A percentile compares a stretch with the other conserved stretches of the same genome.
phyloP scores from a whole-genome alignment of 2,888 invertebrate genomes.

The Dorcus parallelipipedus region DNA sequence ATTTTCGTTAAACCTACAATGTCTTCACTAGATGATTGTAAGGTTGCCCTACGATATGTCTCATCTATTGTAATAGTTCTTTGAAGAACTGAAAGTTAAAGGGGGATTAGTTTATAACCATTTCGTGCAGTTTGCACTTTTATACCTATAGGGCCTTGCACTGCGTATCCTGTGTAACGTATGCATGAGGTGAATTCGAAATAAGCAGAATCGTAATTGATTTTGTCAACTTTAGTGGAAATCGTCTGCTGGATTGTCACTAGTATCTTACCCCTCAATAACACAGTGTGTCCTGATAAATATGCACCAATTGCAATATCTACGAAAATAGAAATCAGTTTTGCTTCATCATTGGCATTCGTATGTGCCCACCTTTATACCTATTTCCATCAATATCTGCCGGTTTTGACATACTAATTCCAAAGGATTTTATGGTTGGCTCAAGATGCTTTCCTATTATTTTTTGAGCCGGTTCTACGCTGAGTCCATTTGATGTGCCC shows the following conservation, averaged over 20 bases:
- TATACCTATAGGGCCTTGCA: not conserved
- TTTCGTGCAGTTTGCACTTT: not conserved
- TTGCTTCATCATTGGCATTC: no score
- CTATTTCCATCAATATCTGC: slow-evolving; percentile 59
- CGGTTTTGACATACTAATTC: slow-evolving; percentile 58
- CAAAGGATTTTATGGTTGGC: slow-evolving; percentile 51
- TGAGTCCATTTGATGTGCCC: slow-evolving; percentile 52
- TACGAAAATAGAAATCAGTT: slow-evolving; percentile 38
- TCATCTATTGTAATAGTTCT: slow-evolving; percentile 18
- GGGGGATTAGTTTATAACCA: not conserved
- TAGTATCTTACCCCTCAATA: slow-evolving; percentile 51
- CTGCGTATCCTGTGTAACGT: slow-evolving; percentile 1
- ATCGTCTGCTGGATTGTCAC: slow-evolving; percentile 25
- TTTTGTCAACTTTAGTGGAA: slow-evolving; percentile 5
- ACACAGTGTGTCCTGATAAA: slow-evolving; percentile 54
- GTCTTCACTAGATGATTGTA: slow-evolving; percentile 1
- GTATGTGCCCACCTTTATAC: slow-evolving; percentile 53
- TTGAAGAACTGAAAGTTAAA: slow-evolving; percentile 17
- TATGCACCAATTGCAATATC: slow-evolving; percentile 62
- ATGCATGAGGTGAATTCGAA: slow-evolving; percentile 17
- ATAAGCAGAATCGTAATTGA: slow-evolving; percentile 7
- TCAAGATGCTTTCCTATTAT: slow-evolving; percentile 49
- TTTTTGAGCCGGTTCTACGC: slow-evolving; percentile 46
- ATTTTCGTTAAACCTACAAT: slow-evolving; percentile 1
- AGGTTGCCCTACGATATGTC: slow-evolving; percentile 6